Evolutionary conservation across 2,888 invertebrate species (phyloP), one percentile per base, ranked within the genome.

Genomic region (Steromphala cineraria): DNA sequence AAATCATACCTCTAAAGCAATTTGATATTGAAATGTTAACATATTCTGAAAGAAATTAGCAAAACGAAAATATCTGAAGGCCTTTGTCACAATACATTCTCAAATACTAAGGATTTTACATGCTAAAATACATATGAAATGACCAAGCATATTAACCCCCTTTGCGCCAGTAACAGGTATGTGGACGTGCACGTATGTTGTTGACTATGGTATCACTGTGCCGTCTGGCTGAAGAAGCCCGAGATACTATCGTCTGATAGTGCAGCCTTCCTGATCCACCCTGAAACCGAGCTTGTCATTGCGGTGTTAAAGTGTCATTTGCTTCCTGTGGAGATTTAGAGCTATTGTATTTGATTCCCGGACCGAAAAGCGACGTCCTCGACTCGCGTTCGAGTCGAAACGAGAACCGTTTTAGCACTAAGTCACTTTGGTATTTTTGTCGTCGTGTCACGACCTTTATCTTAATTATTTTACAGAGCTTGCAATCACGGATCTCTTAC

Each of bases 271-370:
- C 19, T 71, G 71, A 71, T 71, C 71, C 71, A 40, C 19, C 28
- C 36, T 71, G 71, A 71, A 71, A 71, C 71, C 15, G 31, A 71
- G 36, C 71, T 71, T 71, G 71, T 36, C 71, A 31, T 36, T 19
- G 71, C 36, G 19, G 71, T 71, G 71, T 71, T 71, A 71, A 71
- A 71, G 31, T 71, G 71, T 71, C 71, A 71, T 71, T 71, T 71
- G n/a, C 71, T 36, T 19, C 71, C 71, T 36, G 31, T 17, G 19
- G 3, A 19, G 71, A 71, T 71, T 71, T 71, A 36, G 10, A 10
- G 19, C 40, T 13, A 36, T 71, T 71, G 71, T 71, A 36, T 36
- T 28, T 71, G 40, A 17, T 36, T 71, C 36, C 19, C 10, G 36
- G 71, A 71, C 31, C 71, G 71, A 36, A 71, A 31, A 71, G 71